Evolutionary conservation across 2,888 invertebrate genomes (phyloP), one percentile per base, ranked within the genome.

Genomic region (Callyntrura guangdongensis): DNA sequence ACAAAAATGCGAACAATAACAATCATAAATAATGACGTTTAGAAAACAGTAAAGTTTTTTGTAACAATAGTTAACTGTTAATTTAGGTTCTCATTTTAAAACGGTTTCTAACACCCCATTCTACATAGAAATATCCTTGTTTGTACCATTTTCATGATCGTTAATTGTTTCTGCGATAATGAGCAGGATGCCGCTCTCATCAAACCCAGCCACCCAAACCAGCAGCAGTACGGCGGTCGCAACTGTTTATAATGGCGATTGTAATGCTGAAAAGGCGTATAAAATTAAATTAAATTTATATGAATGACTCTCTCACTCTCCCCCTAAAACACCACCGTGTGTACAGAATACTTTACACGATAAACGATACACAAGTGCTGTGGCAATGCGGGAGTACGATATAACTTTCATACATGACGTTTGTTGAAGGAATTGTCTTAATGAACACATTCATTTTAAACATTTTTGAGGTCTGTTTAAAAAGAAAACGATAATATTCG

Each of bases 141-240:
- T 83, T 83, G 82, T 83, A 64, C 47, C 22, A 81, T 72, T 82
- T 88, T 88, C 82, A 72, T 72, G 88, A 82, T 45, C 47, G 88
- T 88, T 88, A 88, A 88, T 88, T 88, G 88, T 82, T 82, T 69
- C 20, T 47, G 45, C 88, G 88, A 82, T 88, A 88, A 88, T 88
- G 82, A 88, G 64, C 88, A 88, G 81, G 59, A 88, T 82, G 82
- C 72, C 87, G 88, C 72, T 59, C 69, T 81, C 59, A 81, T 81
- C 56, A 81, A 81, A 22, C 12, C 77, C 2, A 53, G n/a, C 27
- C 45, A 27, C 2, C 2, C 77, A 77, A 14, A 56, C 56, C 25
- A 36, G 0, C 12, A 77, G 27, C n/a, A 11, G 77, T 22, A 25
- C 11, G 22, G 22, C 61, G 25, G 22, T 61, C 20, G 61, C 17